Base-by-base conservation (phyloP, 2,888 invertebrate genomes). In the Hirudinaria manillensis region DNA sequence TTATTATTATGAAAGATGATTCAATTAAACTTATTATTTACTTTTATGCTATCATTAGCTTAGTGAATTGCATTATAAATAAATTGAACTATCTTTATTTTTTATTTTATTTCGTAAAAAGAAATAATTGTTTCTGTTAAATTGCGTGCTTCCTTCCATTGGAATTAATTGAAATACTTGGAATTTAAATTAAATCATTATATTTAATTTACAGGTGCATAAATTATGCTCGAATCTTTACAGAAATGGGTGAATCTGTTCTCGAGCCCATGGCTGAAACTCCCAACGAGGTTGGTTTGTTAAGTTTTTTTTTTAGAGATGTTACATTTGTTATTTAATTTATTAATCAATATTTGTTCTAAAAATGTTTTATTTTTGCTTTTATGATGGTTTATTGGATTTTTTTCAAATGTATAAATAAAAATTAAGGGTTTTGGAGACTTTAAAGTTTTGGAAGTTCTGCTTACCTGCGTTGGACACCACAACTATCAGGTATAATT, bases 191-290 rank as follows among this genome's bases (percentile, higher is more conserved):
- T 10, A 45, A 45, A 45, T 16, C 45, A 45, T 45, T 45, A 16
- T 10, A n/a, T n/a, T n/a, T n/a, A 61, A 27, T 61, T 61, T 1
- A n/a, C 65, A 90, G 90, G 80, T 92, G 93, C 2, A 90, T 93
- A 78, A 96, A 95, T 85, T 96, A 93, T 85, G 94, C 94, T 80
- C 89, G 95, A 79, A 90, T 98, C 80, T 99, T 98, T 84, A 96
- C 97, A 1, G 96, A 95, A 85, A 85, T 95, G 78, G 94, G 91
- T 0, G 97, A 98, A 86, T 90, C 94, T 10, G 92, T 95, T 85
- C 87, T 97, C 79, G 90, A 91, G 79, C 91, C 91, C 82, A 92
- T 97, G 81, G 88, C 94, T 13, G 70, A 78, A 24, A 79, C 81
- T 70, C 84, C 84, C 34, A 82, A 81, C 77, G 81, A 84, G 81